Base-by-base conservation (phyloP, 2,113 vertebrate species). In the Prochilodus magdalenae region DNA sequence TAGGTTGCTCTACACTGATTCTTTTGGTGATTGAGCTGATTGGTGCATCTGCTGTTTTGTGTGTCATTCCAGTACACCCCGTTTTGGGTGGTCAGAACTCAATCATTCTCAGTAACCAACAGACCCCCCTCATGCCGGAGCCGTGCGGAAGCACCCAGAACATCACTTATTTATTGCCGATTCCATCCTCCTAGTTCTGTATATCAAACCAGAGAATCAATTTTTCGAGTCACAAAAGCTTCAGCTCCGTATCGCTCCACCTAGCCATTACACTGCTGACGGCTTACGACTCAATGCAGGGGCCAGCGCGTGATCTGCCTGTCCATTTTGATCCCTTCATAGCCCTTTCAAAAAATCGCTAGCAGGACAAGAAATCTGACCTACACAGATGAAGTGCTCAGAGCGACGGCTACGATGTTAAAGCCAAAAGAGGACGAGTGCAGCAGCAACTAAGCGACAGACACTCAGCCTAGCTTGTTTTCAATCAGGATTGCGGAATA, bases 341-440 rank as follows among this genome's bases (percentile, higher is more conserved):
- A n/a, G 73, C 4, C 33, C 27, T 75, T 81, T 87, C 57, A n/a
- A n/a, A n/a, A 73, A 71, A 51, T 73, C 69, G 53, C n/a, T 65
- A 36, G 47, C 26, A 26, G 63, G 22, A 80, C n/a, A 84, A 75
- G 73, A 53, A 27, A 69, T 75, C 65, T 86, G 86, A 77, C 53
- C 84, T 80, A 77, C 75, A 83, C 24, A 75, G 73, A 71, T 59
- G 70, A 87, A n/a, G 63, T 73, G 70, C 70, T 63, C 82, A 76
- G 66, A 71, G 69, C 29, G 73, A n/a, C n/a, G n/a, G n/a, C 26
- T 70, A 60, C 63, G n/a, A 2, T 59, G 70, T 29, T 74, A 67
- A 67, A 74, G 66, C 72, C 80, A 77, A 55, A n/a, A 66, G 83
- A n/a, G 70, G 63, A 60, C 29, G 26, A 83, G 59, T 57, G 53